These are phyloP conservation scores for Nyctereutes procyonoides DNA, from an alignment of 2,113 vertebrate genomes.

Conservation along the genomic window DNA sequence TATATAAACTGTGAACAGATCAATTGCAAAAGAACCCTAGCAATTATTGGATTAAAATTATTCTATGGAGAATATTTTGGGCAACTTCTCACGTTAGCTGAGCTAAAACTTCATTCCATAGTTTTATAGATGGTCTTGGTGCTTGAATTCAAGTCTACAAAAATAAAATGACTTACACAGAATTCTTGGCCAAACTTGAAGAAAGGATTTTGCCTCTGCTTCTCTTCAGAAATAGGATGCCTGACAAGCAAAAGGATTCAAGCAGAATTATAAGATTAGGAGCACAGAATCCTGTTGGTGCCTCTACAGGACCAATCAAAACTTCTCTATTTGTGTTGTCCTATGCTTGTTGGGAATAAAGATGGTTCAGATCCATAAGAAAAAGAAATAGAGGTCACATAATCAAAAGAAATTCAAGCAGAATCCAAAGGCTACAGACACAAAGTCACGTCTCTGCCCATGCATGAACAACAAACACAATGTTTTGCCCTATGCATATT, in stretches of 20 bases:
- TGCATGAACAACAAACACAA: not conserved
- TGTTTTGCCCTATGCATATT: too few species aligned
- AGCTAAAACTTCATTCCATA: not conserved
- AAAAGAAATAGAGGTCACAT: not conserved
- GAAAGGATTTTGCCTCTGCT: not conserved
- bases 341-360: not conserved
- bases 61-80: not conserved
- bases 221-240: not conserved
- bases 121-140: not conserved
- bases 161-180: not conserved
- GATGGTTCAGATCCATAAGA: not conserved
- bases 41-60: not conserved
- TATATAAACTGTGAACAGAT: not conserved
- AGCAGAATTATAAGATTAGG: not conserved
- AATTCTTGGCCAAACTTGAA: slow-evolving; percentile 7
- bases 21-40: slow-evolving; percentile 16
- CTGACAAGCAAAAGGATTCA: not conserved
- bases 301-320: not conserved
- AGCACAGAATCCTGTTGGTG: not conserved
- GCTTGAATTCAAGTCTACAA: not conserved
- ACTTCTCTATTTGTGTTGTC: not conserved
- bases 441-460: not conserved
- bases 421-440: not conserved
- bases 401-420: not conserved
- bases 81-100: not conserved